These are phyloP conservation scores for Rhabditoides inermis DNA, from an alignment of 2,888 invertebrate species.

Conservation along the genomic window DNA sequence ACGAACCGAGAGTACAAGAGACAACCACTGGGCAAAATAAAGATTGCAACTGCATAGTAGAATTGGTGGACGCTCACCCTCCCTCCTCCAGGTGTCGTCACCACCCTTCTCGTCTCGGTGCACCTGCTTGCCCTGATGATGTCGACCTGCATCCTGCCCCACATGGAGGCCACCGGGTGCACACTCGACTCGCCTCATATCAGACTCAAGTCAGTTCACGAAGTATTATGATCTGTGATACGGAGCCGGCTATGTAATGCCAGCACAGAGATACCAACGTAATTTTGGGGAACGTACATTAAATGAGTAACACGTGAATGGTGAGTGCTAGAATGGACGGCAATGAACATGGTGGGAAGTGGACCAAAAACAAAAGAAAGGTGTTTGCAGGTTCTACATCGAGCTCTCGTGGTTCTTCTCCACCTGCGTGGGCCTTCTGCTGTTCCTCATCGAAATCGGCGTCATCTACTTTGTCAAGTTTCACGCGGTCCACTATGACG, in stretches of 20 bases:
- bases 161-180: constrained; percentile 84
- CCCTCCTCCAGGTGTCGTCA: constrained; percentile 53
- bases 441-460: constrained; percentile 82
- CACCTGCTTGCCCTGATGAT: constrained; percentile 92
- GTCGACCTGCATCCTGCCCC: constrained; percentile 84
- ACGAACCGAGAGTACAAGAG: no score
- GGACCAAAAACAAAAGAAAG: no score
- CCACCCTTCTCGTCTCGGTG: constrained; percentile 81
- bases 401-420: constrained; percentile 89
- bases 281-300: no score
- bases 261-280: no score
- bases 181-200: constrained; percentile 61
- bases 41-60: no score
- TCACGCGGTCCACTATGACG: constrained; percentile 61
- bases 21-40: no score
- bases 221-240: no score
- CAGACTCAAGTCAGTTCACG: constrained; percentile 39
- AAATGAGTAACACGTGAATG: no score
- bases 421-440: constrained; percentile 72
- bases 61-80: neutral
- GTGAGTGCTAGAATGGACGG: no score
- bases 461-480: constrained; percentile 90
- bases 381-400: constrained; percentile 64
- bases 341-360: no score
- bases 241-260: no score